A percentile compares a stretch with the other conserved stretches of the same genome.
Evolutionary conservation across 2,797 vertebrate species (phyloP).

Genomic region (Tamandua tetradactyla): DNA sequence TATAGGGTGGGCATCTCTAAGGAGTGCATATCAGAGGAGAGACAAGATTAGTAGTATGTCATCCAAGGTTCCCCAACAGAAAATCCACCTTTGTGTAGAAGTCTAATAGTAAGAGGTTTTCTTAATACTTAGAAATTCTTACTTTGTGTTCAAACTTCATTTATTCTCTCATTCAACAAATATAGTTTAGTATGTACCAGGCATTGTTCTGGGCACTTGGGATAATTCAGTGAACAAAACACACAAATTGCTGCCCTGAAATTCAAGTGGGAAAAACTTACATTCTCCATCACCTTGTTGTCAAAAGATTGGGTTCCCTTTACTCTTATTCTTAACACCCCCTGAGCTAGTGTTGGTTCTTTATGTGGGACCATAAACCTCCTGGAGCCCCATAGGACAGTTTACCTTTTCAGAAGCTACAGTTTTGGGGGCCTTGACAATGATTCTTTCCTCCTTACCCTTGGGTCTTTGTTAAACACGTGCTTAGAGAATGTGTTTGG

Average conservation of each 20-base stretch:
- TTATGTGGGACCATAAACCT: not conserved
- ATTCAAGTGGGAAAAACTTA: not conserved
- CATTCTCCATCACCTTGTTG: not conserved
- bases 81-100: not conserved
- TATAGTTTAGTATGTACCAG: not conserved
- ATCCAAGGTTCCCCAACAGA: not conserved
- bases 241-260: conserved; percentile 21
- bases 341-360: not conserved
- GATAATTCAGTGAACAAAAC: conserved; percentile 17
- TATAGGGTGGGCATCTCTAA: not conserved
- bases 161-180: conserved; percentile 41
- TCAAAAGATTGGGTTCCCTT: not conserved
- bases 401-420: not conserved
- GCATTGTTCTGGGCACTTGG: conserved; percentile 24
- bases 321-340: not conserved
- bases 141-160: conserved; percentile 15
- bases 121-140: not conserved
- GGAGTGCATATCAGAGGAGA: conserved; percentile 18
- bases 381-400: not conserved
- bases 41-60: not conserved
- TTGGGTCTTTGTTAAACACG: conserved; percentile 33
- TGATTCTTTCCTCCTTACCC: conserved; percentile 24
- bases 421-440: not conserved
- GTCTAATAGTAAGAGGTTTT: not conserved
- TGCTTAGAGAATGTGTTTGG: conserved; percentile 16